Evolutionary conservation across 2,797 vertebrate species (phyloP).

Genomic region (Gastrophryne carolinensis): DNA sequence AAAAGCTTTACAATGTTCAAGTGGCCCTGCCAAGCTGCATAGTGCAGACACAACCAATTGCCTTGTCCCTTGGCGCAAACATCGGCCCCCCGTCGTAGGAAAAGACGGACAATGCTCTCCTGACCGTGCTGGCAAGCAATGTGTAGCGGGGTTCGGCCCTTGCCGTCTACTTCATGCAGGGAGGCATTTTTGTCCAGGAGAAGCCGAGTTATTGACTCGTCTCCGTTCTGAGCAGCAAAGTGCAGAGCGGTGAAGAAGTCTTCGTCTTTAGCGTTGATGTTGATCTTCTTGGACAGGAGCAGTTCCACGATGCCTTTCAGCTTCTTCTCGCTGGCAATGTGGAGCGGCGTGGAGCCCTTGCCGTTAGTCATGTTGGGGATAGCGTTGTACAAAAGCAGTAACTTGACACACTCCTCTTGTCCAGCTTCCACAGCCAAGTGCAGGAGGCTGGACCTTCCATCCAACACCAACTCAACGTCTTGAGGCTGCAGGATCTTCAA

Average conservation of each 20-base stretch:
- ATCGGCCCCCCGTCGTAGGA: slow-evolving; percentile 84
- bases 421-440: slow-evolving; percentile 83
- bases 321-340: slow-evolving; percentile 84
- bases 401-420: slow-evolving; percentile 93
- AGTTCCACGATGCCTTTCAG: slow-evolving; percentile 83
- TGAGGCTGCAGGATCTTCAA: slow-evolving; percentile 99
- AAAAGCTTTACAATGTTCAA: slow-evolving; percentile 89
- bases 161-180: slow-evolving; percentile 84
- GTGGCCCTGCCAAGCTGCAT: slow-evolving; percentile 93
- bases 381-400: slow-evolving; percentile 91
- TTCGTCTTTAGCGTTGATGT: slow-evolving; percentile 89
- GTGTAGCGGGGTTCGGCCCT: slow-evolving; percentile 89
- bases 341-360: slow-evolving; percentile 86
- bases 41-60: slow-evolving; percentile 89
- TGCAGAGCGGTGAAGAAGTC: slow-evolving; percentile 97
- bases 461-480: slow-evolving; percentile 89
- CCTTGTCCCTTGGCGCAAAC: slow-evolving; percentile 82
- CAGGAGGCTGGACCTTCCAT: slow-evolving; percentile 84
- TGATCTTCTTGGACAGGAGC: slow-evolving; percentile 83
- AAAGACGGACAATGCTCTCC: slow-evolving; percentile 85
- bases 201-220: slow-evolving; percentile 85
- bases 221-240: slow-evolving; percentile 89
- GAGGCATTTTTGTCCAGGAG: slow-evolving; percentile 84
- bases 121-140: slow-evolving; percentile 94
- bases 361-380: slow-evolving; percentile 84